These are phyloP conservation scores for Nymphalis polychloros DNA, from an alignment of 2,888 invertebrate genomes.

Conservation along the genomic window DNA sequence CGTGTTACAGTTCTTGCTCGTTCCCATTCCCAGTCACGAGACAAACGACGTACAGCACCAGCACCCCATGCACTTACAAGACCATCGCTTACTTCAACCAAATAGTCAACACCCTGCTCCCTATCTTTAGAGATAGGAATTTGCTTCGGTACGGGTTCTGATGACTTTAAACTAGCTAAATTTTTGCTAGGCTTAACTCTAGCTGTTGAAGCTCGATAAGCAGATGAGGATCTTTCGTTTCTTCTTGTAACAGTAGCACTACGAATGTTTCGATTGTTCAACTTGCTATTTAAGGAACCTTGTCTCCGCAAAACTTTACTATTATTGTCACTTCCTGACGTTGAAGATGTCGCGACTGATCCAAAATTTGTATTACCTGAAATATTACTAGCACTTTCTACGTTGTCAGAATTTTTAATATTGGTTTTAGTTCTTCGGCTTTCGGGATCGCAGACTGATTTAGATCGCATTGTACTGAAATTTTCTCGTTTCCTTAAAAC, in stretches of 20 bases:
- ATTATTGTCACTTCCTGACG: conserved; percentile 74
- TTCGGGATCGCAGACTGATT: conserved; percentile 78
- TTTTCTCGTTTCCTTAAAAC: conserved; percentile 68
- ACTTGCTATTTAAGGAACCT: conserved; percentile 64
- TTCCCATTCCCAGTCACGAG: conserved; percentile 89
- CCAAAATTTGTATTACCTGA: conserved; percentile 71
- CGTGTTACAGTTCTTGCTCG: conserved; percentile 90
- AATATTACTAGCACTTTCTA: conserved; percentile 72
- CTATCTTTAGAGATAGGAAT: conserved; percentile 83
- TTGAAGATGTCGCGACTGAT: conserved; percentile 72
- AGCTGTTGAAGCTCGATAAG: conserved; percentile 84
- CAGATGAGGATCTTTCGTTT: conserved; percentile 73
- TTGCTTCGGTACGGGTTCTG: conserved; percentile 76
- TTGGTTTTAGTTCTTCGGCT: conserved; percentile 58
- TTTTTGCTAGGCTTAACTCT: conserved; percentile 81
- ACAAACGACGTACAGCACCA: conserved; percentile 91
- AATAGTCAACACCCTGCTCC: conserved; percentile 93
- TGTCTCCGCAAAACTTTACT: conserved; percentile 67
- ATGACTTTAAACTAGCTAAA: conserved; percentile 70
- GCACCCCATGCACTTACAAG: conserved; percentile 93
- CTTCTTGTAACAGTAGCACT: conserved; percentile 76
- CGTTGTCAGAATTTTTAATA: conserved; percentile 64
- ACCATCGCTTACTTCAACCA: conserved; percentile 92
- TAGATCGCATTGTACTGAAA: conserved; percentile 69
- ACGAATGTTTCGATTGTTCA: conserved; percentile 69